Percentiles rank a stretch among this genome's conserved stretches.
Evolutionary conservation across 2,113 vertebrate species (phyloP).

Genomic region (Argyrosomus japonicus): DNA sequence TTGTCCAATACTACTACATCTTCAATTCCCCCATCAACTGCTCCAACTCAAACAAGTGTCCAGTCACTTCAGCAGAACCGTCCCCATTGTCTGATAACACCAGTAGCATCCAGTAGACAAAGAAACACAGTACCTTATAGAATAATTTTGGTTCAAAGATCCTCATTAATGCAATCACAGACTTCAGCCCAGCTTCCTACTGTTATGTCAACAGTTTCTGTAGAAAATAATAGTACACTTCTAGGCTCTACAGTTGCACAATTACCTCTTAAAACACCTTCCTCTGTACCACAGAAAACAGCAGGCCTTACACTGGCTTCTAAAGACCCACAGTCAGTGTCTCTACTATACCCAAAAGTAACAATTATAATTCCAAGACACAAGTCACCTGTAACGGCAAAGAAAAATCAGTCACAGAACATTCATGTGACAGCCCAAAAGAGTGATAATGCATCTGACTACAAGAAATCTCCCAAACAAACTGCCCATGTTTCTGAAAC

Average conservation of each 20-base stretch:
- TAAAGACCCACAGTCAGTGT: not conserved
- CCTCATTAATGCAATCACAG: not conserved
- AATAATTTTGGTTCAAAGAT: conserved; percentile 48
- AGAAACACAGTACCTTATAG: not conserved
- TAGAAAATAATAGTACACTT: not conserved
- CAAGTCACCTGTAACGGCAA: not conserved
- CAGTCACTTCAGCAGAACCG: not conserved
- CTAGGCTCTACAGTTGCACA: not conserved
- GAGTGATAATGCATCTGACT: not conserved
- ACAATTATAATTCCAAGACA: conserved; percentile 43
- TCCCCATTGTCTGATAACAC: not conserved
- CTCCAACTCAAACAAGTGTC: conserved; percentile 11
- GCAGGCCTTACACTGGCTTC: not conserved
- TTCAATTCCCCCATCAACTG: not conserved
- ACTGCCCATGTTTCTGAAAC: not conserved
- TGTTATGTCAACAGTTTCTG: conserved; percentile 4
- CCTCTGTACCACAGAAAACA: conserved; percentile 4
- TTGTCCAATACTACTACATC: not conserved
- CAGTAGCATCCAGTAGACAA: not conserved
- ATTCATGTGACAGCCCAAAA: not conserved
- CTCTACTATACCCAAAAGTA: conserved; percentile 12
- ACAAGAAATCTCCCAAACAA: not conserved
- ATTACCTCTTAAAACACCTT: not conserved
- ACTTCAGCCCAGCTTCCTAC: not conserved
- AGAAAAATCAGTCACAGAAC: not conserved